Evolutionary conservation across 1,140 invertebrate genomes (phyloP).

Genomic region (Lethocerus indicus): DNA sequence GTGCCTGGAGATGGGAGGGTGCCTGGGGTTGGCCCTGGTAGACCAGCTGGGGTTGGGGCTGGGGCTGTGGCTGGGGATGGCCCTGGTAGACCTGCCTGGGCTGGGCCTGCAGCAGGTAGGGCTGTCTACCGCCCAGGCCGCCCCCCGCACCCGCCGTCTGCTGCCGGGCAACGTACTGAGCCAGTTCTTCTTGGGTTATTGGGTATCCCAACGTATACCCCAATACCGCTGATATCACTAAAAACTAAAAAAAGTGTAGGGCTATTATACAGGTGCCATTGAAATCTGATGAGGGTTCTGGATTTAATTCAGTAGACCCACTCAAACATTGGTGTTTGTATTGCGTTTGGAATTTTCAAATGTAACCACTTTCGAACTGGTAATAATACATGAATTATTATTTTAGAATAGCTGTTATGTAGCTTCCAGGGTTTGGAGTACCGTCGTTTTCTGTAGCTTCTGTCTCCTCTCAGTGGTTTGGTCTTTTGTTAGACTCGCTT

Average conservation of each 20-base stretch:
- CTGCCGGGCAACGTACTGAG: constrained; percentile 16
- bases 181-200: constrained; percentile 5
- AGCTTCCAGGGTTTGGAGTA: too few species aligned
- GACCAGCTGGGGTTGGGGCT: not conserved
- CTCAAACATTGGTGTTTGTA: too few species aligned
- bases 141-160: constrained; percentile 13
- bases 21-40: too few species aligned
- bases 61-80: constrained; percentile 6
- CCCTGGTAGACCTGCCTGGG: constrained; percentile 8
- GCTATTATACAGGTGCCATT: not conserved
- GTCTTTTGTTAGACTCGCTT: too few species aligned
- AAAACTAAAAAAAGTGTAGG: not conserved
- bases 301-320: too few species aligned
- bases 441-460: too few species aligned
- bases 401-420: too few species aligned
- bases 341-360: too few species aligned
- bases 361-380: too few species aligned
- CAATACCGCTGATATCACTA: not conserved
- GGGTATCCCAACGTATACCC: not conserved
- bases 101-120: constrained; percentile 10
- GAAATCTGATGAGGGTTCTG: too few species aligned
- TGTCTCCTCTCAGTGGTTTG: too few species aligned
- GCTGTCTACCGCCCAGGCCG: constrained; percentile 1
- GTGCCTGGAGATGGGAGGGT: constrained; percentile 3
- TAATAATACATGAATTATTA: too few species aligned